Evolutionary conservation across 2,888 invertebrate genomes (phyloP).

Genomic region (Malthinus seriepunctatus): DNA sequence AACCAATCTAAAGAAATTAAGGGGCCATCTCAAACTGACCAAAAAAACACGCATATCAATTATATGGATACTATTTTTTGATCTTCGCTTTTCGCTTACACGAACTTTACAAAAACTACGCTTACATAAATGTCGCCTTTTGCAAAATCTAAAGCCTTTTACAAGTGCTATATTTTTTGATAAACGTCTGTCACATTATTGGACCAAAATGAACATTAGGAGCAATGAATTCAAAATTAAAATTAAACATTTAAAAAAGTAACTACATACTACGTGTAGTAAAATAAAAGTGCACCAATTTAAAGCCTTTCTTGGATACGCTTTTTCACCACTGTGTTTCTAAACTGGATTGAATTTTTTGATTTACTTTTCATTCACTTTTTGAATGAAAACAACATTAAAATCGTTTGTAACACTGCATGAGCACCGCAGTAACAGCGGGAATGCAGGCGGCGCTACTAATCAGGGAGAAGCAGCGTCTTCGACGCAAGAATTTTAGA

Average conservation of each 20-base stretch:
- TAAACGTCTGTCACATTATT: slow-evolving; percentile 21
- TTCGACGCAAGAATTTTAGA: slow-evolving; percentile 77
- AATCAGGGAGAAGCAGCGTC: slow-evolving; percentile 88
- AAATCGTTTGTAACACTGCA: slow-evolving; percentile 43
- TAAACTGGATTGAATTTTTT: not conserved
- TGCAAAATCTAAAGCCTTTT: slow-evolving; percentile 28
- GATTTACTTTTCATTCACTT: slow-evolving; percentile 8
- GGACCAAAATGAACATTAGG: not conserved
- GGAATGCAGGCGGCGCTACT: slow-evolving; percentile 93
- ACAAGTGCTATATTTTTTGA: slow-evolving; percentile 33
- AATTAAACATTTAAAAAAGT: not conserved
- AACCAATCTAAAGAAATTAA: slow-evolving; percentile 40
- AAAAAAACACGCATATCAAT: slow-evolving; percentile 28
- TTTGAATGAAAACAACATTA: slow-evolving; percentile 14
- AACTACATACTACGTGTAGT: not conserved
- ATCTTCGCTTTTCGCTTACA: slow-evolving; percentile 30
- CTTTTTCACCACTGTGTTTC: not conserved
- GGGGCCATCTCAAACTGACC: slow-evolving; percentile 32
- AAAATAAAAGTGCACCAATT: not conserved
- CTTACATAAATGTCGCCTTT: slow-evolving; percentile 25
- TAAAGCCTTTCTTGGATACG: not conserved
- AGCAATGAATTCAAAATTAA: not conserved
- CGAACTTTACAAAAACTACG: slow-evolving; percentile 25
- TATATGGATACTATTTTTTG: slow-evolving; percentile 28
- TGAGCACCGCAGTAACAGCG: slow-evolving; percentile 60